These are phyloP conservation scores for Galerucella pusilla DNA, from an alignment of 2,888 invertebrate species.

Conservation along the genomic window DNA sequence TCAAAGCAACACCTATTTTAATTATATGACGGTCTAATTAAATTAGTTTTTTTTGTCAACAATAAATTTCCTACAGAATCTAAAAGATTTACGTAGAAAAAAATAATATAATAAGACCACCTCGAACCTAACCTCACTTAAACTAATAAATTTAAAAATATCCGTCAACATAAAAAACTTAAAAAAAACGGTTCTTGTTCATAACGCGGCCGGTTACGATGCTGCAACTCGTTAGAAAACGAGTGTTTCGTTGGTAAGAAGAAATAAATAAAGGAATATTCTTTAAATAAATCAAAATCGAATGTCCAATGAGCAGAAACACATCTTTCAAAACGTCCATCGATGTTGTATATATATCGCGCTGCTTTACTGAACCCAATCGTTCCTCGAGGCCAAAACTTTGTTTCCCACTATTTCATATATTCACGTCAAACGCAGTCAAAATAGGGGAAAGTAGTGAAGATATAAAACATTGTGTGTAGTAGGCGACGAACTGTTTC, in stretches of 20 bases:
- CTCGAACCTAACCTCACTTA: slow-evolving; percentile 4
- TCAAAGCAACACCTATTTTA: background rate
- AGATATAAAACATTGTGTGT: background rate
- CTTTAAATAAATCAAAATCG: slow-evolving; percentile 46
- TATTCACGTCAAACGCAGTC: slow-evolving; percentile 38
- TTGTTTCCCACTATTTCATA: slow-evolving; percentile 43
- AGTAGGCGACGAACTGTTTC: too few species aligned
- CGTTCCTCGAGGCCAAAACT: slow-evolving; percentile 36
- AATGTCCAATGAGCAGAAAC: slow-evolving; percentile 48
- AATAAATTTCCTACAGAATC: background rate
- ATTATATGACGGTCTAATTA: background rate
- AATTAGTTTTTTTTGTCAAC: background rate
- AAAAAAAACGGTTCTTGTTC: background rate
- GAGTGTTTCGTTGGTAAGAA: slow-evolving; percentile 8
- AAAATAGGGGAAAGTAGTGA: slow-evolving; percentile 22
- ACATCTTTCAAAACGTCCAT: slow-evolving; percentile 43
- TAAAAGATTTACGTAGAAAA: background rate
- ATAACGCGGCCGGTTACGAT: background rate
- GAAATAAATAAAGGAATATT: slow-evolving; percentile 31
- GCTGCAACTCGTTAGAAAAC: slow-evolving; percentile 34
- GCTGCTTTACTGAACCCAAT: slow-evolving; percentile 35
- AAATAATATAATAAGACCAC: slow-evolving; percentile 10
- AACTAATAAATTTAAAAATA: slow-evolving; percentile 12
- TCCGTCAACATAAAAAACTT: slow-evolving; percentile 4
- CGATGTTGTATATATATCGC: slow-evolving; percentile 27